phyloP scores from a whole-genome alignment of 2,113 vertebrate species.

The Psilopsiagon aymara region DNA sequence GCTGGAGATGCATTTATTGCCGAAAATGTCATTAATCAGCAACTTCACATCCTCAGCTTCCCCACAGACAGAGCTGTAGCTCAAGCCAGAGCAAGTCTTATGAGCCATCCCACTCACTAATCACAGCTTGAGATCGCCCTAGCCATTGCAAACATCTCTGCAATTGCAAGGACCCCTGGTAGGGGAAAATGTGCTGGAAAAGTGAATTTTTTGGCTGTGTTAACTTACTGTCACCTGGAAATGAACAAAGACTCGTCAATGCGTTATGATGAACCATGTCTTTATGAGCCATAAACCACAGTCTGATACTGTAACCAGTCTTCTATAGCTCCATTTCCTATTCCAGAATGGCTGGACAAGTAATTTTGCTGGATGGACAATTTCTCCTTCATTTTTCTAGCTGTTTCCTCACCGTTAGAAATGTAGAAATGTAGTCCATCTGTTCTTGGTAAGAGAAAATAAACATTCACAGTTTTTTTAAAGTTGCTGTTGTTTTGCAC shows the following conservation, averaged over 20 bases:
- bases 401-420: background rate
- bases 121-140: background rate
- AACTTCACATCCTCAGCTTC: background rate
- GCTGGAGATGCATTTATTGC: background rate
- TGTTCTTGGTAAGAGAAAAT: background rate
- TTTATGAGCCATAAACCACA: background rate
- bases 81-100: background rate
- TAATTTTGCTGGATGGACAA: background rate
- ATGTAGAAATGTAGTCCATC: background rate
- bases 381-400: background rate
- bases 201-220: background rate
- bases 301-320: background rate
- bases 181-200: background rate
- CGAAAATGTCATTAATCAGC: conserved; percentile 24
- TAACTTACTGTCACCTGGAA: background rate
- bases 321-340: background rate
- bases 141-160: background rate
- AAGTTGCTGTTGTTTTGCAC: background rate
- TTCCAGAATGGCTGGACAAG: background rate
- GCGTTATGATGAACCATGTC: background rate
- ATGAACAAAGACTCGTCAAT: background rate
- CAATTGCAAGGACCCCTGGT: background rate
- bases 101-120: background rate
- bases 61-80: background rate
- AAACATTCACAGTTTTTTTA: background rate